A percentile compares a stretch with the other conserved stretches of the same genome.
Conservation (phyloP, 2,113 vertebrate genomes). For the Sialia sialis region DNA sequence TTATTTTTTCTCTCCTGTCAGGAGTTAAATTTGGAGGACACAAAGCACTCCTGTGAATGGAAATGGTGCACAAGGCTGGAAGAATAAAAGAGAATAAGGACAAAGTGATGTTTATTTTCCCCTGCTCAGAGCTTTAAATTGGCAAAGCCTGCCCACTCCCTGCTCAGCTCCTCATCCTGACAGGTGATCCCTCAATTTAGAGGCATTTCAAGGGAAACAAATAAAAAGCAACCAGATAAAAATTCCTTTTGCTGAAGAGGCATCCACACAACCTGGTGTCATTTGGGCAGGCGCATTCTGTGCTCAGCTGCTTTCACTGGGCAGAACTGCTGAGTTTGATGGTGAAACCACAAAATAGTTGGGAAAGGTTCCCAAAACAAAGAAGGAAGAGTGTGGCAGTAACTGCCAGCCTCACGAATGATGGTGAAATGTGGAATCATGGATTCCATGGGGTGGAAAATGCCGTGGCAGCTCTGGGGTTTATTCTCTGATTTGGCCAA, state of each 20-base stretch:
- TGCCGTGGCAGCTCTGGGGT: not conserved
- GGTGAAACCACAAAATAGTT: not conserved
- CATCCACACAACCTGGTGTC: not conserved
- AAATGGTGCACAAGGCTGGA: not conserved
- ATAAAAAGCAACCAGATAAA: not conserved
- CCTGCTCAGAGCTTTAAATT: not conserved
- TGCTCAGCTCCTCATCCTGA: not conserved
- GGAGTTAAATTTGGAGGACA: not conserved
- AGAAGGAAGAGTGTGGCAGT: not conserved
- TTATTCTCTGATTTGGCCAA: not conserved
- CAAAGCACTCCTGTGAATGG: not conserved
- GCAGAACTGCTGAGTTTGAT: not conserved
- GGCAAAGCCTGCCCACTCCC: not conserved
- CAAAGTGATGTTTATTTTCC: not conserved
- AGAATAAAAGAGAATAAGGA: not conserved
- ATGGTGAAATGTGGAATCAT: fast-evolving
- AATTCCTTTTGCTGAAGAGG: not conserved
- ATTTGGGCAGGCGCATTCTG: not conserved
- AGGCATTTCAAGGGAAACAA: not conserved
- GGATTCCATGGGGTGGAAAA: not conserved
- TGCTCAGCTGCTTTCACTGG: not conserved
- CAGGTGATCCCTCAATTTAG: not conserved
- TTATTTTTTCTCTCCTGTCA: not conserved
- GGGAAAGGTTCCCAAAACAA: not conserved
- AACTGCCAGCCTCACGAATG: not conserved